phyloP scores from a whole-genome alignment of 2,888 invertebrate species.

The Abscondita cerata region DNA sequence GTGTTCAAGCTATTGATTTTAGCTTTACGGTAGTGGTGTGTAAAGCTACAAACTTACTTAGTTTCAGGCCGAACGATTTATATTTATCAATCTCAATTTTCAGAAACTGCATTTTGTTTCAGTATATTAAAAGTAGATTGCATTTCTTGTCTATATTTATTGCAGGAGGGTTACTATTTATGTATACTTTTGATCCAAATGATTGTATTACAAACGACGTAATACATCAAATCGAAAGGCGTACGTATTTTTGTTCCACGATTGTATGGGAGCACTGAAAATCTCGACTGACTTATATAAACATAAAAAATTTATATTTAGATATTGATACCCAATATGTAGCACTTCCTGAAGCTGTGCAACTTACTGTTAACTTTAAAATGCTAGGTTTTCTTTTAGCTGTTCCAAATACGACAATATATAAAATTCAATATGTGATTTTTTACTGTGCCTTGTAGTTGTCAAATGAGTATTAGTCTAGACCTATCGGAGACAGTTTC shows the following conservation, averaged over 20 bases:
- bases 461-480: slow-evolving; percentile 42
- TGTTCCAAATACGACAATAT: slow-evolving; percentile 26
- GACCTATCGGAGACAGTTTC: slow-evolving; percentile 42
- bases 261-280: slow-evolving; percentile 13
- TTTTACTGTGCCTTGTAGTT: slow-evolving; percentile 39
- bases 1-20: slow-evolving; percentile 25
- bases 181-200: slow-evolving; percentile 12
- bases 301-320: too few relatives aligned
- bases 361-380: too few relatives aligned
- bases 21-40: slow-evolving; percentile 16
- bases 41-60: slow-evolving; percentile 22
- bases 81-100: slow-evolving; percentile 26
- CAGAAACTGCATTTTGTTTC: slow-evolving; percentile 22
- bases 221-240: slow-evolving; percentile 8
- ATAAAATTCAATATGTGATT: slow-evolving; percentile 43
- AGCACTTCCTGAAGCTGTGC: neutral
- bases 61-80: slow-evolving; percentile 21
- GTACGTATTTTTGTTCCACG: slow-evolving; percentile 12
- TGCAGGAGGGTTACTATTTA: slow-evolving; percentile 8
- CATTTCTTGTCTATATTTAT: slow-evolving; percentile 23
- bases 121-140: slow-evolving; percentile 20
- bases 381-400: too few relatives aligned
- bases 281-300: too few relatives aligned
- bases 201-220: slow-evolving; percentile 22
- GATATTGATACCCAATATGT: too few relatives aligned